phyloP scores from a whole-genome alignment of 2,888 invertebrate species.

The Ectemnius continuus region DNA sequence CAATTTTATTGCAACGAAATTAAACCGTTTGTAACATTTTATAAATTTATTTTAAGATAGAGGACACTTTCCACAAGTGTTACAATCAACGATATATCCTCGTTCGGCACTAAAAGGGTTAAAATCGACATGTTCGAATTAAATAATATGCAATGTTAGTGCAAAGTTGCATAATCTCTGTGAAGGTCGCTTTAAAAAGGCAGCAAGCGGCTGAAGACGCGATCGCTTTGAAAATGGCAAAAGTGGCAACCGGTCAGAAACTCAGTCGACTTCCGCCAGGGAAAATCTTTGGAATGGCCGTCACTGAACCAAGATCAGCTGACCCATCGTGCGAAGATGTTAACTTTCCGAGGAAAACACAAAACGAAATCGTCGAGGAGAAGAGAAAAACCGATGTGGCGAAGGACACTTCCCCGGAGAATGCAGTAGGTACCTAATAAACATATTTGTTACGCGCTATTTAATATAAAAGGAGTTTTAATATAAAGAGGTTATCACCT shows the following conservation, averaged over 20 bases:
- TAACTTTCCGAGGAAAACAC: neutral
- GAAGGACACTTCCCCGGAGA: constrained; percentile 13
- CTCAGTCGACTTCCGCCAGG: constrained; percentile 90
- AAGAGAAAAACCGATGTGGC: constrained; percentile 23
- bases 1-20: too few species aligned
- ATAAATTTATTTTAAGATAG: too few species aligned
- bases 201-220: constrained; percentile 99
- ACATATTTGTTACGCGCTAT: too few species aligned
- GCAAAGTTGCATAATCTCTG: neutral
- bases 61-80: too few species aligned
- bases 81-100: too few species aligned
- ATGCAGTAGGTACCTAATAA: constrained; percentile 15
- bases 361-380: constrained; percentile 15
- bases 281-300: constrained; percentile 92
- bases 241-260: constrained; percentile 88
- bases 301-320: constrained; percentile 85
- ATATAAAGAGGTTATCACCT: too few species aligned
- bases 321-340: constrained; percentile 10
- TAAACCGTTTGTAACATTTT: too few species aligned
- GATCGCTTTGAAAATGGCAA: constrained; percentile 93
- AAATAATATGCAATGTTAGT: too few species aligned
- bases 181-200: constrained; percentile 93
- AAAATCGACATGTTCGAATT: too few species aligned
- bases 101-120: too few species aligned
- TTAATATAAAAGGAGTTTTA: too few species aligned